These are phyloP conservation scores for Heliconius sara DNA, from an alignment of 2,888 invertebrate species.

Conservation along the genomic window DNA sequence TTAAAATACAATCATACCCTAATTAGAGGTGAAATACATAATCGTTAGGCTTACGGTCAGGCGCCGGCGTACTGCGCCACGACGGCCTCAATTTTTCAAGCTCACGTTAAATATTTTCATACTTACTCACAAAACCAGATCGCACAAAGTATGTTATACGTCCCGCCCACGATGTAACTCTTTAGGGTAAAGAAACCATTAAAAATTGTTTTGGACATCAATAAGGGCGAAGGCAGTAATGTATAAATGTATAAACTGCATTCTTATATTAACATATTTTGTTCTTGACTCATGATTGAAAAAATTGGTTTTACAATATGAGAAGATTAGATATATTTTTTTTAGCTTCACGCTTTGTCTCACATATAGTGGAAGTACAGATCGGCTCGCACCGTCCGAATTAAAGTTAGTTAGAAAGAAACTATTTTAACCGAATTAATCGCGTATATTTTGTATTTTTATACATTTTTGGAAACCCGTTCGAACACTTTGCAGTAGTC, in stretches of 20 bases:
- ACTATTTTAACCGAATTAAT: no score
- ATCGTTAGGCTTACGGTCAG: no score
- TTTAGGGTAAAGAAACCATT: slow-evolving; percentile 34
- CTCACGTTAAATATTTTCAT: slow-evolving; percentile 60
- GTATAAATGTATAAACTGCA: slow-evolving; percentile 5
- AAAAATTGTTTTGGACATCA: slow-evolving; percentile 23
- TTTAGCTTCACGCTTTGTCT: background rate
- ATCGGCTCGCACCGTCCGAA: no score
- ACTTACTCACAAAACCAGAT: slow-evolving; percentile 75
- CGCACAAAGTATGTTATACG: slow-evolving; percentile 64
- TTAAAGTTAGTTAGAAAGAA: no score
- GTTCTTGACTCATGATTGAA: background rate
- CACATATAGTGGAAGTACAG: no score
- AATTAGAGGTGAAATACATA: no score
- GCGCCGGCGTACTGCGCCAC: no score
- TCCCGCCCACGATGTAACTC: slow-evolving; percentile 59
- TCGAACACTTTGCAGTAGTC: no score
- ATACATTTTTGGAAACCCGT: no score
- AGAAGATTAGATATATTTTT: background rate
- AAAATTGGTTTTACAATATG: background rate
- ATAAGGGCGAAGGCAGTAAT: background rate
- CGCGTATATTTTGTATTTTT: no score
- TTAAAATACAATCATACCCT: background rate
- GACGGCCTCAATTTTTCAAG: slow-evolving; percentile 47
- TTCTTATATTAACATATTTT: background rate